Conservation (phyloP, 2,113 vertebrate genomes). For the Tetrax tetrax region DNA sequence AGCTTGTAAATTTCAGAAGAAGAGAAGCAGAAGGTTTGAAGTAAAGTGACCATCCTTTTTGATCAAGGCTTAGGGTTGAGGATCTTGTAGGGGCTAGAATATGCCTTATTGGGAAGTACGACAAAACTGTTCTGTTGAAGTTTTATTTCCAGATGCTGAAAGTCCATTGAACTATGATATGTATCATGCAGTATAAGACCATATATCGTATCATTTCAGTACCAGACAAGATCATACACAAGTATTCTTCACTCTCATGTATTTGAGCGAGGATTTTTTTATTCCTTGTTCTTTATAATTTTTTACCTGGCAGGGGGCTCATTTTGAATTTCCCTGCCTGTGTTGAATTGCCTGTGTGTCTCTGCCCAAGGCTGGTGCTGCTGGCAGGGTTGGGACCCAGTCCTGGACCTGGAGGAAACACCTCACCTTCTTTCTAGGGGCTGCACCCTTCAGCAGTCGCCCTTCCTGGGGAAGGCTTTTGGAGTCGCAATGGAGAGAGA, state of each 20-base stretch:
- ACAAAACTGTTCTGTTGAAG: neutral
- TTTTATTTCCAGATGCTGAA: neutral
- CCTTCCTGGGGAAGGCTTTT: neutral
- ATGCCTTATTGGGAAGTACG: neutral
- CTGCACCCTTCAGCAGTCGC: fast-evolving
- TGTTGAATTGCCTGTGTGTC: fast-evolving
- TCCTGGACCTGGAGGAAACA: neutral
- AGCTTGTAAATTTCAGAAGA: neutral
- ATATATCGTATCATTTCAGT: neutral
- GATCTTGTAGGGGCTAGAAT: neutral
- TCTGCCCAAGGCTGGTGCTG: neutral
- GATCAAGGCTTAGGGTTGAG: neutral
- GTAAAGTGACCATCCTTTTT: neutral
- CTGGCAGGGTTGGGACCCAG: neutral
- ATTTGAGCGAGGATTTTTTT: neutral
- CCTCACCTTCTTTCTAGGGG: neutral
- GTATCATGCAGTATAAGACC: neutral
- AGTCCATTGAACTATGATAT: neutral
- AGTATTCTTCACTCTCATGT: neutral
- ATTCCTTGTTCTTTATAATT: neutral
- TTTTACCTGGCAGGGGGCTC: neutral
- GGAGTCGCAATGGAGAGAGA: neutral
- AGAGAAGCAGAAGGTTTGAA: neutral
- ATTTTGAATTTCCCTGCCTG: neutral
- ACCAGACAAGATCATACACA: neutral